phyloP scores from a whole-genome alignment of 2,888 invertebrate genomes.

The Eristalis pertinax region DNA sequence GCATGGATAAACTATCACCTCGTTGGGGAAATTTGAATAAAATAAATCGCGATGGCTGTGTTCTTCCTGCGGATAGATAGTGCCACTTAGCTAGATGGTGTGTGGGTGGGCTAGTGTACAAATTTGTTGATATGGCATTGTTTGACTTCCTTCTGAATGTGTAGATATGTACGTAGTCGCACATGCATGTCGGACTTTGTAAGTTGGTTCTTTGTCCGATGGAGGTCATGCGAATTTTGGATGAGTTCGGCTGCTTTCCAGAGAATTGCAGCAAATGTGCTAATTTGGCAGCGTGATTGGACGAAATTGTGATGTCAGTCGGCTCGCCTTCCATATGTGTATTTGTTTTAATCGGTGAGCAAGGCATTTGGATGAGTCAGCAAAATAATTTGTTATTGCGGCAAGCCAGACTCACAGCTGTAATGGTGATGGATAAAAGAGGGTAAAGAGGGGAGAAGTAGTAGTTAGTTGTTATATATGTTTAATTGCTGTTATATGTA shows the following conservation, averaged over 20 bases:
- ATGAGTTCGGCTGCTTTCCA: background rate
- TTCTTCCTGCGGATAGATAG: background rate
- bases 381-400: too few species aligned
- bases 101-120: background rate
- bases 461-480: too few species aligned
- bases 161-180: background rate
- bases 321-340: background rate
- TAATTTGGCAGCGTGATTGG: background rate
- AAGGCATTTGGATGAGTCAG: too few species aligned
- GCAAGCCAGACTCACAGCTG: too few species aligned
- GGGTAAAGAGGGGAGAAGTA: too few species aligned
- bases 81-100: background rate
- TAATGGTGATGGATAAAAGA: too few species aligned
- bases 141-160: background rate
- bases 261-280: background rate
- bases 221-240: background rate
- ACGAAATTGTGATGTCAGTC: background rate
- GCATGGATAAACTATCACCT: constrained; percentile 37
- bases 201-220: background rate
- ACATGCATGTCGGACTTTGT: background rate
- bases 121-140: background rate
- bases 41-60: background rate
- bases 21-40: constrained; percentile 15
- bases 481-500: too few species aligned
- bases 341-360: background rate